These are phyloP conservation scores for Ceyx cyanopectus DNA, from an alignment of 2,113 vertebrate genomes.

Conservation along the genomic window DNA sequence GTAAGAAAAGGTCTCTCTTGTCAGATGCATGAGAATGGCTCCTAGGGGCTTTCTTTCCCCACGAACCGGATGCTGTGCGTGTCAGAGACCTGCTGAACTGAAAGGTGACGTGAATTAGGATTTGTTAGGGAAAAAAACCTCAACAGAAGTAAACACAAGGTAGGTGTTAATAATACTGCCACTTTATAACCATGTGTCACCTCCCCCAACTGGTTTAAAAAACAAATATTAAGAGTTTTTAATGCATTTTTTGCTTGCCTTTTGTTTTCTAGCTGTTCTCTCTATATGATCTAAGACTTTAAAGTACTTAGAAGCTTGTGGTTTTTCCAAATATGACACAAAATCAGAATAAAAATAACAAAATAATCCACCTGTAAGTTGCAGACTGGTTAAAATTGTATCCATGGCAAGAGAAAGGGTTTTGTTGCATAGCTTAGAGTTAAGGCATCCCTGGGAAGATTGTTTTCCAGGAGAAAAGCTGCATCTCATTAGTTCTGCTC, in stretches of 20 bases:
- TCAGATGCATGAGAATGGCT: not conserved
- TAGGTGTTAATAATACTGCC: not conserved
- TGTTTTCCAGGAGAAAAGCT: not conserved
- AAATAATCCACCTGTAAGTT: not conserved
- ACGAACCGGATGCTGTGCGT: not conserved
- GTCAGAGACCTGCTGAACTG: not conserved
- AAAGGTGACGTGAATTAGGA: not conserved
- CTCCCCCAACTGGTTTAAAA: not conserved
- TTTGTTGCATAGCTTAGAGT: not conserved
- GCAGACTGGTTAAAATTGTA: not conserved
- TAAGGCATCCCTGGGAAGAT: not conserved
- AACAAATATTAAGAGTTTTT: not conserved
- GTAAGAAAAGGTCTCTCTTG: not conserved
- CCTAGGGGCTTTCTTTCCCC: not conserved
- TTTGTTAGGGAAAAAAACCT: not conserved
- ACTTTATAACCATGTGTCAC: not conserved
- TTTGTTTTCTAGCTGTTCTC: not conserved
- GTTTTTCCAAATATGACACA: too few relatives aligned
- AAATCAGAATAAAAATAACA: not conserved
- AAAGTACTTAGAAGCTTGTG: not conserved
- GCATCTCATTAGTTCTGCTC: not conserved
- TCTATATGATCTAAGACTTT: not conserved
- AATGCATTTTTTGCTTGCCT: not conserved
- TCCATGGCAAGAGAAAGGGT: not conserved
- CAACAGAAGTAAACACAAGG: not conserved